Conservation (phyloP, 2,888 invertebrate species). For the Ecliptopera silaceata region DNA sequence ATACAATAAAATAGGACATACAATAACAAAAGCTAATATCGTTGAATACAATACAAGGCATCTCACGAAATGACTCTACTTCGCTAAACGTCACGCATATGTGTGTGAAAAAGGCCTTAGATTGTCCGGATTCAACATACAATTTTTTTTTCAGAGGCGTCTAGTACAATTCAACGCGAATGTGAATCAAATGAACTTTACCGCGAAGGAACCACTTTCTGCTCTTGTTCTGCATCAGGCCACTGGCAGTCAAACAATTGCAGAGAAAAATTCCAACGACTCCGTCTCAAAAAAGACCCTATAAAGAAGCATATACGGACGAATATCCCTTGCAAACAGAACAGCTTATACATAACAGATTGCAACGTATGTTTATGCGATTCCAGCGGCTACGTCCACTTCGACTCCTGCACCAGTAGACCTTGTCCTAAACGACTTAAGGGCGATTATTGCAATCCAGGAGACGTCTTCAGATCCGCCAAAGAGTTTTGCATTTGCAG, state of each 20-base stretch:
- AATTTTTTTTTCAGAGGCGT: conserved; percentile 13
- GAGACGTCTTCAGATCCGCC: conserved; percentile 48
- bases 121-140: too few species aligned
- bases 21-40: too few species aligned
- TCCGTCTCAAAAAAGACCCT: conserved; percentile 33
- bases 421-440: conserved; percentile 45
- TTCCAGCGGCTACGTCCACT: conserved; percentile 37
- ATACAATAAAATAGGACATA: too few species aligned
- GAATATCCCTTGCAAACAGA: conserved; percentile 46
- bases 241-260: conserved; percentile 54
- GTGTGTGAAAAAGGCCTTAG: too few species aligned
- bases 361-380: conserved; percentile 60
- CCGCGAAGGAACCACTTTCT: conserved; percentile 44
- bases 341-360: conserved; percentile 47
- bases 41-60: too few species aligned
- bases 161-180: conserved; percentile 18
- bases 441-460: conserved; percentile 47
- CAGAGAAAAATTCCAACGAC: conserved; percentile 39
- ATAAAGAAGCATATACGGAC: conserved; percentile 33
- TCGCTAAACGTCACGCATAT: too few species aligned
- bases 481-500: conserved; percentile 57
- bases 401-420: conserved; percentile 50
- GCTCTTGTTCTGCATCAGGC: conserved; percentile 50
- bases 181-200: conserved; percentile 47
- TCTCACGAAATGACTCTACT: too few species aligned